Evolutionary conservation across 2,113 vertebrate species (phyloP), one percentile per base, ranked within the genome.

Genomic region (Mastomys natalensis): DNA sequence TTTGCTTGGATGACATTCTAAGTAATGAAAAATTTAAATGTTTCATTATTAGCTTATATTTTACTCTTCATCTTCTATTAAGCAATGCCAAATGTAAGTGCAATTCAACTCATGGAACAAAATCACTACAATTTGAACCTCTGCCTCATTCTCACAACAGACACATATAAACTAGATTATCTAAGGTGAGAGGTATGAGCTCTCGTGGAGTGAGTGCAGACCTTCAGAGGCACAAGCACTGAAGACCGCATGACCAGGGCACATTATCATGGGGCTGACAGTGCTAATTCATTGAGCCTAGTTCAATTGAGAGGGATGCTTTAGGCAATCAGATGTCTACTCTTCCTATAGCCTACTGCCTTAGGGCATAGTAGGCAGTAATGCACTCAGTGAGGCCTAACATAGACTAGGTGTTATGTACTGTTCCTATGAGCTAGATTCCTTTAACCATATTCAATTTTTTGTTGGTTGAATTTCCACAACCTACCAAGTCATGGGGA

Each of bases 241-340:
- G 21, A 4, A 29, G 7, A 53, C 3, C 40, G 11, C 22, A 51
- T 16, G 51, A 51, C 45, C 8, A 21, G 53, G 43, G 7, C 1
- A 64, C 6, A 40, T 37, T 81, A 29, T 22, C 6, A 66, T 40
- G 34, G 3, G 60, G 4, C 43, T 55, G 24, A 43, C 0, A 0
- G 10, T 58, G 11, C 7, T 12, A 31, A 48, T 24, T 89, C 77
- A 40, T 24, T 77, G 19, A 76, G 70, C 66, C 31, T 29, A 13
- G 12, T 53, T 43, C 22, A 45, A 21, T 1, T 19, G 26, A 53
- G 4, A 5, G 21, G 15, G 16, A 10, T 92, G 37, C 2, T 3
- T 53, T 72, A 62, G 15, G 8, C 3, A 53, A 11, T 0, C 21
- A 76, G 31, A 31, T 58, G 10, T 53, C 7, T 7, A 37, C 11